These are phyloP conservation scores for Campoletis raptor DNA, from an alignment of 2,888 invertebrate genomes.

Conservation along the genomic window DNA sequence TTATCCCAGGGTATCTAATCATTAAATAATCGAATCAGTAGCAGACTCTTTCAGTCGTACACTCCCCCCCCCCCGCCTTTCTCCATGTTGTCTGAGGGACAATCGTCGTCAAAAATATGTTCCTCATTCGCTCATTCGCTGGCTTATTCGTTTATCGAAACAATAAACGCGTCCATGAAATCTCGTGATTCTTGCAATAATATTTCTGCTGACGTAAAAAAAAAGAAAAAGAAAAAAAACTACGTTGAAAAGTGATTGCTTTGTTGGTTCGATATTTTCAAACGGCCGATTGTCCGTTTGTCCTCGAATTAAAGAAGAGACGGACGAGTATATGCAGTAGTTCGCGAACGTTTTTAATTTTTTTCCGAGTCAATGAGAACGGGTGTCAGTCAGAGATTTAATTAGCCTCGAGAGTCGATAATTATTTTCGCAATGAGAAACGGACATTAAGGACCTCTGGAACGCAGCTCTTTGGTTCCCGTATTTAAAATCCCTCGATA, in stretches of 20 bases:
- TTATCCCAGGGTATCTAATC: conserved; percentile 45
- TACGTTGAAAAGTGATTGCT: background rate
- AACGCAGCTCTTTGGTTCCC: background rate
- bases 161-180: background rate
- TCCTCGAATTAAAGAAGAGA: background rate
- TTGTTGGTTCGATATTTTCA: too few species aligned
- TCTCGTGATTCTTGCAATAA: background rate
- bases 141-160: background rate
- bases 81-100: background rate
- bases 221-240: too few species aligned
- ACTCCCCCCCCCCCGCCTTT: background rate
- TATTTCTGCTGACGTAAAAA: too few species aligned
- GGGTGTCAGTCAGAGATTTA: background rate
- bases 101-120: background rate
- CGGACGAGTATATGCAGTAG: background rate
- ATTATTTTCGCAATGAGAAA: background rate
- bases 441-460: background rate
- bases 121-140: background rate
- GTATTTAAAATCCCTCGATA: background rate
- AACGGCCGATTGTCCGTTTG: too few species aligned
- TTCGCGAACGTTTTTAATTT: background rate
- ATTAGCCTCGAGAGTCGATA: background rate
- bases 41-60: background rate
- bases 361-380: background rate
- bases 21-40: conserved; percentile 57